Evolutionary conservation across 2,797 vertebrate species (phyloP), one percentile per base, ranked within the genome.

Genomic region (Adrianichthys oophorus): DNA sequence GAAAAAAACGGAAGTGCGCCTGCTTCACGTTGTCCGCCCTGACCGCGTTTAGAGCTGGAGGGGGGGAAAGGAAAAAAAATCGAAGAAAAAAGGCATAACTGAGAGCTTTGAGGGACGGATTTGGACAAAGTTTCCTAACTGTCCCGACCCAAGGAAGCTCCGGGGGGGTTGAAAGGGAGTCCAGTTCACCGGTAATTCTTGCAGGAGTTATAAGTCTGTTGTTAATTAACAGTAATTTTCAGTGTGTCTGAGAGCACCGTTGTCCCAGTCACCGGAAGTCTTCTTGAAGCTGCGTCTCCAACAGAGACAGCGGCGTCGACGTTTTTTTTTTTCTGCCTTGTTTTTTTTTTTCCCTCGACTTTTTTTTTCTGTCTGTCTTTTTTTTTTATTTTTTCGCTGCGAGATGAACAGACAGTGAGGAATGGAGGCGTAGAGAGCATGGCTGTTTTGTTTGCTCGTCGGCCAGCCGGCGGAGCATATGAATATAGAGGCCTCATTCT

Each of bases 201-300:
- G 44, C 62, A 56, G 52, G 72, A 82, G 74, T 90, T 82, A 75
- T 79, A 70, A 82, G 52, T 89, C 64, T 68, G 71, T 69, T 83
- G 76, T 86, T 79, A 80, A 85, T 79, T 48, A 77, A 76, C 51
- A 80, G 77, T 80, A 84, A 52, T 85, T 86, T 88, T 85, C 79
- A 86, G 65, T 82, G 82, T 85, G 85, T 89, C 83, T 76, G 69
- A 71, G 75, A 85, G 87, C 86, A 26, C 80, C 76, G 78, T 85
- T 84, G 86, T 87, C 89, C 82, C 89, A 65, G 60, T 83, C 89
- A 90, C 91, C 92, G 92, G 92, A 92, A 93, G 92, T 93, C 90
- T 92, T 89, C 91, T 87, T 85, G 87, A 86, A 88, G 85, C 89
- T 89, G 88, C 86, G 85, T 90, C 86, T 89, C 84, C 76, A 41